Evolutionary conservation across 2,888 invertebrate species (phyloP).

Genomic region (Lasioglossum zephyrum): DNA sequence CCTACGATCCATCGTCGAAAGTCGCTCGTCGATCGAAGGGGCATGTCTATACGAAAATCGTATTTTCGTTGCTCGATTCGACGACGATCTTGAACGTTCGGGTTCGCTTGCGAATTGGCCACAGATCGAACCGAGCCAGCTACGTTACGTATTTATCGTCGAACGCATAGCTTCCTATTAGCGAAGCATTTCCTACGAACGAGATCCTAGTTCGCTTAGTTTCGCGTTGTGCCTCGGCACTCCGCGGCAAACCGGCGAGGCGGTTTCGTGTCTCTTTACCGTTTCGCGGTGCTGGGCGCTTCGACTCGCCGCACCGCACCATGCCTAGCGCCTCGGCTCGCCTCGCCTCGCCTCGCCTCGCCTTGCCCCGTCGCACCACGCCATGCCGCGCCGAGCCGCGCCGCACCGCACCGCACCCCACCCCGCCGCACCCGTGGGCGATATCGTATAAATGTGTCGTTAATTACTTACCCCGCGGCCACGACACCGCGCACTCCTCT

Average conservation of each 20-base stretch:
- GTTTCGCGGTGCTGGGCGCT: constrained; percentile 55
- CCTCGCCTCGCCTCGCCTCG: background rate
- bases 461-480: constrained; percentile 82
- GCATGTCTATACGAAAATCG: background rate
- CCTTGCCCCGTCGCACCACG: constrained; percentile 36
- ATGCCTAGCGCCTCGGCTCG: background rate
- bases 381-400: constrained; percentile 17
- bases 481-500: constrained; percentile 75
- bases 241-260: constrained; percentile 16
- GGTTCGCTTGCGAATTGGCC: constrained; percentile 20
- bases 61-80: background rate
- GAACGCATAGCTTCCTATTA: constrained; percentile 81
- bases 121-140: constrained; percentile 37
- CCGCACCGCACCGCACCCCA: constrained; percentile 35
- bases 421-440: constrained; percentile 72
- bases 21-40: background rate
- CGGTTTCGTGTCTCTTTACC: constrained; percentile 29
- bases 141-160: constrained; percentile 79
- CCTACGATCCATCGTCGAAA: background rate
- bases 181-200: constrained; percentile 78
- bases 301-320: constrained; percentile 49
- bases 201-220: constrained; percentile 71
- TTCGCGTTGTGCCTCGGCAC: constrained; percentile 57
- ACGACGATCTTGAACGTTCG: constrained; percentile 11
- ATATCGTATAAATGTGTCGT: constrained; percentile 84